Evolutionary conservation across 2,797 vertebrate species (phyloP).

Genomic region (Halcyon badia): DNA sequence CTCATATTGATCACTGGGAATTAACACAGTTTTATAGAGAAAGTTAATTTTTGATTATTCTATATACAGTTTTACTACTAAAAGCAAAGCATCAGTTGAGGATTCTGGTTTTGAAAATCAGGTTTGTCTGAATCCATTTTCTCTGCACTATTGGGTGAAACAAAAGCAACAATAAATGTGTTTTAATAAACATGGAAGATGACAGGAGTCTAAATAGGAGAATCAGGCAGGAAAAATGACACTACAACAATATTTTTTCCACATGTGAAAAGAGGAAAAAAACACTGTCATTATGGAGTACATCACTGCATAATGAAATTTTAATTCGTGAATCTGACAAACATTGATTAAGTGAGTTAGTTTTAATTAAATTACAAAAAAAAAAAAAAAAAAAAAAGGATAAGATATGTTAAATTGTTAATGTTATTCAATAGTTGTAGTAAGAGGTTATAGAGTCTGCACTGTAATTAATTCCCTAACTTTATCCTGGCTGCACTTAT

Average conservation of each 20-base stretch:
- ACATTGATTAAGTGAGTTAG: slow-evolving; percentile 26
- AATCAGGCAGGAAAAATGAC: neutral
- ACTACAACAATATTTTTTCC: neutral
- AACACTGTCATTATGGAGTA: neutral
- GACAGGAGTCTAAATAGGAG: neutral
- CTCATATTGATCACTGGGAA: neutral
- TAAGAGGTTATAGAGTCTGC: neutral
- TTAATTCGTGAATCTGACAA: slow-evolving; percentile 43
- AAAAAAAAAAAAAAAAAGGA: neutral
- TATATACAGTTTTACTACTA: neutral
- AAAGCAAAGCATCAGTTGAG: neutral
- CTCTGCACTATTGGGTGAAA: neutral
- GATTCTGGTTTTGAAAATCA: neutral
- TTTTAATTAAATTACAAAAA: slow-evolving; percentile 55
- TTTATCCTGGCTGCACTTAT: slow-evolving; percentile 40
- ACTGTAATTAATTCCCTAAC: slow-evolving; percentile 57
- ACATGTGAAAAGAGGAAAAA: neutral
- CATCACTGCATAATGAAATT: slow-evolving; percentile 11
- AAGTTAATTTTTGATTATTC: neutral
- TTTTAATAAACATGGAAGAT: neutral
- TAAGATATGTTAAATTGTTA: slow-evolving; percentile 47
- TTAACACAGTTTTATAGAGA: neutral
- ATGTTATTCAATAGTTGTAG: slow-evolving; percentile 44
- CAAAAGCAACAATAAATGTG: neutral
- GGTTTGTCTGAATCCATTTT: neutral